A percentile compares a stretch with the other conserved stretches of the same genome.
Conservation (phyloP, 35 echinoderm and acorn worm genomes). For the Ptychodera flava region DNA sequence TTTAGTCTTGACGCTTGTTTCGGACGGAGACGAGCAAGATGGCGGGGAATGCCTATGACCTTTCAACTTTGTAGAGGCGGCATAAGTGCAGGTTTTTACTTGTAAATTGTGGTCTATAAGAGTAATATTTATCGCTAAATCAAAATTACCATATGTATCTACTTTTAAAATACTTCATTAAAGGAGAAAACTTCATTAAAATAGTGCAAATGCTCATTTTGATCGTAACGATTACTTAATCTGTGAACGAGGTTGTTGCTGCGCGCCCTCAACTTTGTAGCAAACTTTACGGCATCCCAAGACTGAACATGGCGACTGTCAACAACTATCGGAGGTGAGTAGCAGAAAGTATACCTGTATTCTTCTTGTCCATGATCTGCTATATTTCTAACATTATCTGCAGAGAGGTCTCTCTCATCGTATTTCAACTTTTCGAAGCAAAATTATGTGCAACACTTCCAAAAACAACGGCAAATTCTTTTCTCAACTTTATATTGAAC, state of each 20-base stretch:
- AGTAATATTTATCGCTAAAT: not conserved
- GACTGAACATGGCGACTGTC: too few relatives aligned
- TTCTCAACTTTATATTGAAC: too few relatives aligned
- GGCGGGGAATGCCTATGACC: not conserved
- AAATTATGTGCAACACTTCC: too few relatives aligned
- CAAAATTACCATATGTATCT: not conserved
- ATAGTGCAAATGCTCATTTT: not conserved
- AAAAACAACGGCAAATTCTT: too few relatives aligned
- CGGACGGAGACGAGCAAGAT: not conserved
- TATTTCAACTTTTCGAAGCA: too few relatives aligned
- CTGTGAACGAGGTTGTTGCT: not conserved
- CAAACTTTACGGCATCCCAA: too few relatives aligned
- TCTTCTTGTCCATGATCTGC: too few relatives aligned
- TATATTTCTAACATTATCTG: too few relatives aligned
- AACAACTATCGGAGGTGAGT: too few relatives aligned
- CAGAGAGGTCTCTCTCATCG: too few relatives aligned
- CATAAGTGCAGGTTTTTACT: not conserved
- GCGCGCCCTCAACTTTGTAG: not conserved
- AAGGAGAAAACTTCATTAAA: not conserved
- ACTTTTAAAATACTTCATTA: not conserved
- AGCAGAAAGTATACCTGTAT: too few relatives aligned
- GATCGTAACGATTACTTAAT: not conserved
- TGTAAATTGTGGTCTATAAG: too few relatives aligned
- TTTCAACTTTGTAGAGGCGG: not conserved
- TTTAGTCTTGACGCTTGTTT: not conserved